These are phyloP conservation scores for Drosophila setosimentum DNA, from an alignment of 2,888 invertebrate species.

Conservation along the genomic window DNA sequence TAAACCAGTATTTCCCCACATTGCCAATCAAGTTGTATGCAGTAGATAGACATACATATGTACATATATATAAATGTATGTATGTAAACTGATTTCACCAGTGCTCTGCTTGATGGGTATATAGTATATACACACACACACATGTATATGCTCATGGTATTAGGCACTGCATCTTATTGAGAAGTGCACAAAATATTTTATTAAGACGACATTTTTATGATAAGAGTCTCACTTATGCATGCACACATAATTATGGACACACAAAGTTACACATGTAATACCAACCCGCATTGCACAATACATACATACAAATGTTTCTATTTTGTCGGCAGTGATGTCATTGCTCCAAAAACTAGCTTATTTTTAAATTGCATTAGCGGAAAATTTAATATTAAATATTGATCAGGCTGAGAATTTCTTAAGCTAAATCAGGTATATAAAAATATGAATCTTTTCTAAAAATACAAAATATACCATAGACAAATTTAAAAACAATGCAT, in stretches of 20 bases:
- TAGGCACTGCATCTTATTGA: conserved; percentile 23
- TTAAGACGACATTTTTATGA: conserved; percentile 41
- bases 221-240: conserved; percentile 6
- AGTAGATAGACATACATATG: conserved; percentile 25
- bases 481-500: neutral
- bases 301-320: neutral
- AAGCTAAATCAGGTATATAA: neutral
- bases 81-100: conserved; percentile 5
- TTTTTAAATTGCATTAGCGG: neutral
- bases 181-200: conserved; percentile 10
- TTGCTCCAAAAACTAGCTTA: neutral
- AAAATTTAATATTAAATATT: neutral
- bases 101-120: conserved; percentile 9
- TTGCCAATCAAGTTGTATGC: conserved; percentile 43
- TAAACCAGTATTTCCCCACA: conserved; percentile 55
- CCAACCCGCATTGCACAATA: conserved; percentile 10
- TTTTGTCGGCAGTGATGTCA: neutral
- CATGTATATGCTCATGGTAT: neutral
- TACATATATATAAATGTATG: neutral
- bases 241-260: neutral
- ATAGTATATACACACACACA: conserved; percentile 9
- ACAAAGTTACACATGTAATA: neutral
- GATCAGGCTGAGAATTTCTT: neutral
- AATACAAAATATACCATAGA: neutral
- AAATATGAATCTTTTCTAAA: neutral